These are phyloP conservation scores for Lacerta agilis DNA, from an alignment of 2,797 vertebrate genomes.

Conservation along the genomic window DNA sequence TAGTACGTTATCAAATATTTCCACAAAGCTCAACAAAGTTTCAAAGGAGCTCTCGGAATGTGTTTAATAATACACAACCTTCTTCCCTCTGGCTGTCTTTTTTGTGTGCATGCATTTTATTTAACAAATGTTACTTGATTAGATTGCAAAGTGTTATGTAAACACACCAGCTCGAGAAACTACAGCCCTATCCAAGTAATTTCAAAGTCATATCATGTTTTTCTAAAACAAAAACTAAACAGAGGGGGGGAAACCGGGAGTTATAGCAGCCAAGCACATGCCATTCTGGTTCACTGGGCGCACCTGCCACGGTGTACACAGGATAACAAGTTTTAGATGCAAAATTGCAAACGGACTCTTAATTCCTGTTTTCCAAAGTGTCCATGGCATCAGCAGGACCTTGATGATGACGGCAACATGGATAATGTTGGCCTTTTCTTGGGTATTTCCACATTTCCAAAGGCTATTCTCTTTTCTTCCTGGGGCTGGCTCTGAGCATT, in stretches of 20 bases:
- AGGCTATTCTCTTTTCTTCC: background rate
- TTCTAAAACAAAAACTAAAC: slow-evolving; percentile 1
- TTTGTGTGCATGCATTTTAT: slow-evolving; percentile 5
- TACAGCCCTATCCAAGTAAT: slow-evolving; percentile 14
- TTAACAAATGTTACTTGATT: slow-evolving; percentile 26
- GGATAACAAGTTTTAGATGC: background rate
- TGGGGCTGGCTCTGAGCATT: background rate
- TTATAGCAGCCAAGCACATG: background rate
- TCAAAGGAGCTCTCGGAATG: slow-evolving; percentile 21
- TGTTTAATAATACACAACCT: slow-evolving; percentile 31
- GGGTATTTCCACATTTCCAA: background rate
- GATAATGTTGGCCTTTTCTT: background rate
- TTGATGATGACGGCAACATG: background rate
- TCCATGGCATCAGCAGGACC: background rate
- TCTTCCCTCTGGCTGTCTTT: background rate
- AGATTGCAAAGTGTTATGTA: slow-evolving; percentile 5
- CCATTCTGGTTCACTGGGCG: background rate
- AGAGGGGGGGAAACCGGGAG: background rate
- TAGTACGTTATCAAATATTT: slow-evolving; percentile 30
- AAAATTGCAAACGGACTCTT: background rate
- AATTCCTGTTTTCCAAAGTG: background rate
- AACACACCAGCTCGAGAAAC: slow-evolving; percentile 15
- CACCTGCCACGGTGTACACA: background rate
- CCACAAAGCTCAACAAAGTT: slow-evolving; percentile 8
- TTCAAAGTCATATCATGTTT: slow-evolving; percentile 17